Base-by-base conservation (phyloP, 2,797 vertebrate species). In the Nannoperca obscura region DNA sequence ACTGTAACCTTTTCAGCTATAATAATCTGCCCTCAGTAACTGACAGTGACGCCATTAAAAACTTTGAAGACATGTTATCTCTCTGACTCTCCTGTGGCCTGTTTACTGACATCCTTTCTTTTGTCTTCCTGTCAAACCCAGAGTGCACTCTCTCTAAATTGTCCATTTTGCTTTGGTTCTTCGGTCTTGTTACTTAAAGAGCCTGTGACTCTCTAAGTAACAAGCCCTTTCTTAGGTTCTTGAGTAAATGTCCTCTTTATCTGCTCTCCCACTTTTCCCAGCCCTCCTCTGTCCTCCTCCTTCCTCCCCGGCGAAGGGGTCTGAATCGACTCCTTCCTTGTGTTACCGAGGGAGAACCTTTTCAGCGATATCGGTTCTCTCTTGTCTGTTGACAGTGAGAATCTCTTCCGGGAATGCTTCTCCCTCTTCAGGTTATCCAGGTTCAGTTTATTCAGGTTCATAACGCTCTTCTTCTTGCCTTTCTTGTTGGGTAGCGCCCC, bases 401-500 rank as follows among this genome's bases (percentile, higher is more conserved):
- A 60, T 53, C 52, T 91, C 73, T 64, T 88, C 65, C 84, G 58
- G 15, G 68, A 73, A 19, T 17, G 36, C 19, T 86, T 86, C 61
- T 60, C 69, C 68, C 40, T 83, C 79, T 38, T 88, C 40, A 11
- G 50, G 9, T 81, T 82, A 13, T 74, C 64, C 58, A 80, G 27
- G 17, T 64, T 74, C 53, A 91, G 66, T 57, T 77, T 86, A 5
- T 75, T 55, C 61, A 82, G 44, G 0, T 64, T 47, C 11, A 49
- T n/a, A n/a, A 49, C 1, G 0, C 47, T 67, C 42, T 74, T 84
- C 64, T 62, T 87, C 61, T 50, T 92, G 30, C 1, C 70, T 82
- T 88, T 92, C 67, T 86, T 90, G 0, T 4, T 20, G 7, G 76
- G 86, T 20, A 91, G 73, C 47, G 72, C 88, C 83, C 72, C 67